Base-by-base conservation (phyloP, 2,888 invertebrate genomes). In the Cantharis flavilabris region DNA sequence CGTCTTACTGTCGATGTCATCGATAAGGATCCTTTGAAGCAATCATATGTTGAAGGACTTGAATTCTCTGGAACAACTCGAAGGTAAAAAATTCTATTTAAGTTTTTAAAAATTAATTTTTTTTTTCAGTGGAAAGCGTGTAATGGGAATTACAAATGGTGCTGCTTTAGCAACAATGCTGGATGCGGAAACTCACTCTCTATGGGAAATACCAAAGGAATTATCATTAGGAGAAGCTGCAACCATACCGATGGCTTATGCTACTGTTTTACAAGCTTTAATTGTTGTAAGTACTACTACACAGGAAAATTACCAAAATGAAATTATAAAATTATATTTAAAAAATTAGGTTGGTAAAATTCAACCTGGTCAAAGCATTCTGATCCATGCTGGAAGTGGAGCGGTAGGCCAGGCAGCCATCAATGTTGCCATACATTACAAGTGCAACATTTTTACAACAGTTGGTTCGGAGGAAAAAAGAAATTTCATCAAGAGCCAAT, bases 1-100 rank as follows among this genome's bases (percentile, higher is more conserved):
- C 96, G 96, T 85, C 91, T 98, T 5, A 93, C 95, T 9, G 92
- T 93, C 0, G 98, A 98, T 86, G 92, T 95, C 1, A 92, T 96
- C 1, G 94, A 95, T 0, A 67, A 67, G 30, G 90, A 90, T 0
- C 89, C 94, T n/a, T 85, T 91, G 23, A 89, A 91, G 11, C 92
- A 95, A 82, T 92, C 92, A 80, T 92, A 91, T 82, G 91, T 93
- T 0, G 90, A 93, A 81, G 95, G 95, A 0, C 92, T 94, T 79
- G 95, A 95, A 82, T 91, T 91, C 81, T 90, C 92, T 4, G 95
- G 94, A 28, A 88, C 3, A 23, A 67, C 23, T 20, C 2, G n/a
- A 20, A 49, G 26, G 72, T 73, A 16, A 67, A n/a, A 23, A 3
- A n/a, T 49, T 4, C n/a, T 3, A 23, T 9, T 20, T 3, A n/a